These are phyloP conservation scores for Lymantria monacha DNA, from an alignment of 2,888 invertebrate species.

Conservation along the genomic window DNA sequence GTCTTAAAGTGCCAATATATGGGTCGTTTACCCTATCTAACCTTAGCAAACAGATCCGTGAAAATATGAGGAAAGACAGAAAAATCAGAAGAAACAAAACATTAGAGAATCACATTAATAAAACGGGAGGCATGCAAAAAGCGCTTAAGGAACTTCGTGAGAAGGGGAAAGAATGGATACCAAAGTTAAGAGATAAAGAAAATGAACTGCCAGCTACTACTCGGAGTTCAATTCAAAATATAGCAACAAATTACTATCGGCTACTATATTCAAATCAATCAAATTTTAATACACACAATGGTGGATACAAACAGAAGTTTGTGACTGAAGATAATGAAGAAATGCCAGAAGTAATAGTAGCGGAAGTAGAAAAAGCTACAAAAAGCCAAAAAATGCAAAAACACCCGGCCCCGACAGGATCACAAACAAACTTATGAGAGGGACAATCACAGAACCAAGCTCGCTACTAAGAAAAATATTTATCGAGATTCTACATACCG, in stretches of 20 bases:
- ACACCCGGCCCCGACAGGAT: too few relatives aligned
- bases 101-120: background rate
- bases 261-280: conserved; percentile 4
- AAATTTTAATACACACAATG: background rate
- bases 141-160: background rate
- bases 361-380: background rate
- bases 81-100: background rate
- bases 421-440: too few relatives aligned
- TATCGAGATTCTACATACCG: too few relatives aligned
- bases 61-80: background rate
- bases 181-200: too few relatives aligned
- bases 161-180: background rate
- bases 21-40: too few relatives aligned
- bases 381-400: too few relatives aligned
- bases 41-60: too few relatives aligned
- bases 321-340: background rate
- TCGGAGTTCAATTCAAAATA: conserved; percentile 9
- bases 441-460: too few relatives aligned
- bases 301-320: background rate
- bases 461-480: too few relatives aligned
- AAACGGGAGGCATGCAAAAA: background rate
- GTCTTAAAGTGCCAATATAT: too few relatives aligned
- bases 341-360: background rate
- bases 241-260: conserved; percentile 14
- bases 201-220: background rate